Evolutionary conservation across 2,888 invertebrate species (phyloP), one percentile per base, ranked within the genome.

Genomic region (Plagiodera versicolora): DNA sequence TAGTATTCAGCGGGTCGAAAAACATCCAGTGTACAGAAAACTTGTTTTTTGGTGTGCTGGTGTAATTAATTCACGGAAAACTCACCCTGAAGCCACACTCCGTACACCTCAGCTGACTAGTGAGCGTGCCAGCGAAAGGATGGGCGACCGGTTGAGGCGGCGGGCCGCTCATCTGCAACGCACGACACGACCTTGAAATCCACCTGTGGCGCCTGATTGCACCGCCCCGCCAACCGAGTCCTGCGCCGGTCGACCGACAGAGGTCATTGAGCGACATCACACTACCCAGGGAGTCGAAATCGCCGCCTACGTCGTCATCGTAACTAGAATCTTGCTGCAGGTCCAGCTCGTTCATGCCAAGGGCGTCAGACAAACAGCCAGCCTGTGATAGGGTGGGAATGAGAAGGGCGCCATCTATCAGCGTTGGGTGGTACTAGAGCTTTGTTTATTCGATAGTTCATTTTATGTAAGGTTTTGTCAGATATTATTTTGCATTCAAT

Each of bases 291-390:
- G 74, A 72, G 60, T 71, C 70, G 58, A 68, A 72, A 56, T 72
- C 74, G 28, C 72, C 46, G 1, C 51, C 47, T 6, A 58, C 64
- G 32, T 73, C 74, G 45, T 72, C 73, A 20, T 24, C 24, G 24
- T 24, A 24, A 72, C 68, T 5, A 71, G 66, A 14, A 6, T 63
- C 59, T 47, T 63, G 61, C 6, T 4, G 82, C 79, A 51, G 83
- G 80, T 69, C 71, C 24, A 67, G 20, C 57, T 84, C 83, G 64
- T 77, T 77, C 67, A 86, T 80, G 0, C 88, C 85, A 28, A 90
- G 79, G 0, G 91, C 91, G 77, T 92, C 91, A 0, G 91, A 91
- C 1, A 92, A 82, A 70, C 91, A 89, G 47, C 92, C 90, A 50
- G 86, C 86, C 87, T 77, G 65, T 16, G 54, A 72, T 71, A 18